phyloP scores from a whole-genome alignment of 92 coral and sea anemone genomes.

The Diadumene lineata region DNA sequence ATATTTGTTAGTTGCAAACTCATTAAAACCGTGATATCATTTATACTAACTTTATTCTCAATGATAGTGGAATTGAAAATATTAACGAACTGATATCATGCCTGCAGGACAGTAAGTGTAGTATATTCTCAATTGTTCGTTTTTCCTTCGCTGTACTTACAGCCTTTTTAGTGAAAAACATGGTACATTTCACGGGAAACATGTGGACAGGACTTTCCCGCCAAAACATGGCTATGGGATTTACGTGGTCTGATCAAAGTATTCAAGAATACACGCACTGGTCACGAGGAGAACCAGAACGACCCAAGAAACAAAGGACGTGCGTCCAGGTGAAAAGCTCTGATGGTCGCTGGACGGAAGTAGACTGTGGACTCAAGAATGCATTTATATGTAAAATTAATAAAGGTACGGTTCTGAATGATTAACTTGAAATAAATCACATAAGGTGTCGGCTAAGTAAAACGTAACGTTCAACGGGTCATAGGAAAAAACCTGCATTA shows the following conservation, averaged over 20 bases:
- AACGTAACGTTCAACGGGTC: no score
- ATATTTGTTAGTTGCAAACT: no score
- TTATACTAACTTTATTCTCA: no score
- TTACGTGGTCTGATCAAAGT: constrained; percentile 77
- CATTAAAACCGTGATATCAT: no score
- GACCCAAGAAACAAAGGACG: constrained; percentile 39
- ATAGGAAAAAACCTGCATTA: no score
- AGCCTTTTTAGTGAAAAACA: constrained; percentile 50
- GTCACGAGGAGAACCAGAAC: constrained; percentile 77
- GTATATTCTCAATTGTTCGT: no score
- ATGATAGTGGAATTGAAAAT: no score
- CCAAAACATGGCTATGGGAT: constrained; percentile 42
- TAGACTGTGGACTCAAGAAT: constrained; percentile 60
- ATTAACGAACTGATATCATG: no score
- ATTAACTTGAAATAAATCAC: background rate
- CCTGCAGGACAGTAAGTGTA: no score
- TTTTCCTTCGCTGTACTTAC: no score
- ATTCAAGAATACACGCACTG: constrained; percentile 65
- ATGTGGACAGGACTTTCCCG: constrained; percentile 85
- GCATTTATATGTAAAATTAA: constrained; percentile 82
- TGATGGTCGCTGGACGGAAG: constrained; percentile 86
- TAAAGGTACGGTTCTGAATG: constrained; percentile 57
- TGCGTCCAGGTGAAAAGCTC: constrained; percentile 71
- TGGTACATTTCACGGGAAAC: constrained; percentile 58
- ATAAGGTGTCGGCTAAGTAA: background rate